Base-by-base conservation (phyloP, 2,888 invertebrate genomes). In the Scaeva pyrastri region DNA sequence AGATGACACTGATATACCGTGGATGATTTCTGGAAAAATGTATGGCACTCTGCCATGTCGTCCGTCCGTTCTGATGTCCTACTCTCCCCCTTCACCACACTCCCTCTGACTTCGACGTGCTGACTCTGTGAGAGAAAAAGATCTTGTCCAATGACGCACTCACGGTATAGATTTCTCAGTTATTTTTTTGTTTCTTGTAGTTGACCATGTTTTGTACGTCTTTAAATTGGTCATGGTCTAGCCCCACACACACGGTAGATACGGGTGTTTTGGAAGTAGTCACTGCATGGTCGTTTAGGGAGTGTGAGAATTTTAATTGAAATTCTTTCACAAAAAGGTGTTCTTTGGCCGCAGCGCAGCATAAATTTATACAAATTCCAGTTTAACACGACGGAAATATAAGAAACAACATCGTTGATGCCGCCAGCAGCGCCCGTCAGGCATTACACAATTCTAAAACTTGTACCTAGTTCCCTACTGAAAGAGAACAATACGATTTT, bases 1-100 rank as follows among this genome's bases (percentile, higher is more conserved):
- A 87, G 88, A 88, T 88, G 88, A 88, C 88, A 88, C 88, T 88
- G 88, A 88, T 88, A 88, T 88, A 88, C 88, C 88, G 88, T 88
- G 87, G 85, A 85, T 87, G 88, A 88, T 88, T 88, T 88, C 83
- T 83, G 76, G 84, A 88, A 87, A 87, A 88, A 87, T 83, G 77
- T 82, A 86, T 82, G 86, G 73, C 77, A 77, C 70, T 72, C 8
- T 60, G 31, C 31, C 31, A 60, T 64, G 64, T 45, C 64, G 74
- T 64, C 62, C 68, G 55, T 36, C 19, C 31, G 31, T 31, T 52
- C 23, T 7, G 7, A n/a, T 26, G 23, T 52, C 52, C n/a, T 8
- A 31, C 8, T 21, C 50, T 12, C 23, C 50, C 12, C 23, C 7
- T 14, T 12, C 14, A 23, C n/a, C 23, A 21, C 21, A 14, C 50